phyloP scores from a whole-genome alignment of 53 echinoderm and acorn worm genomes.

The Crossaster papposus region DNA sequence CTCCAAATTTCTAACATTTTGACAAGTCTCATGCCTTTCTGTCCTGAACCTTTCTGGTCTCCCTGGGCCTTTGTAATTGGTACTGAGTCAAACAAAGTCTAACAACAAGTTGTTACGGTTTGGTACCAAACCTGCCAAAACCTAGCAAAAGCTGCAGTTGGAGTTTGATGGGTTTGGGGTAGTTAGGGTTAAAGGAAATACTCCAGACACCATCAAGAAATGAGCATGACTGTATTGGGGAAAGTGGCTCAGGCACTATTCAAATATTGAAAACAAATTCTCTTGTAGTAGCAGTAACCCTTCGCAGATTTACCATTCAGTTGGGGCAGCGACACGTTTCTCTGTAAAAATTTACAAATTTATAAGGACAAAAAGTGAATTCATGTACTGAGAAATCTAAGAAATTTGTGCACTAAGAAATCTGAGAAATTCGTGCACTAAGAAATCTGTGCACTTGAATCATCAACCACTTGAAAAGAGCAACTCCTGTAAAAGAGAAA shows the following conservation, averaged over 20 bases:
- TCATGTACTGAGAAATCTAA: not conserved
- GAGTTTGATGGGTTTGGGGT: too few species aligned
- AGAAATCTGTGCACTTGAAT: slow-evolving; percentile 4
- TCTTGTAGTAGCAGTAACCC: not conserved
- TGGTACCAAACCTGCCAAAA: too few species aligned
- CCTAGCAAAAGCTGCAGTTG: too few species aligned
- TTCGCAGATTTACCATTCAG: not conserved
- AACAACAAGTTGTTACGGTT: too few species aligned
- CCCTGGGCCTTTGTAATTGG: too few species aligned
- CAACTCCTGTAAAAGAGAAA: slow-evolving; percentile 51
- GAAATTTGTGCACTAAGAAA: slow-evolving; percentile 9
- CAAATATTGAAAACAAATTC: not conserved
- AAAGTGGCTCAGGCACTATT: not conserved
- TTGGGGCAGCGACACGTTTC: not conserved
- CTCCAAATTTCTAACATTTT: too few species aligned
- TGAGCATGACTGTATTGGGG: not conserved
- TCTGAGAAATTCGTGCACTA: not conserved
- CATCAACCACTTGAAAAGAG: slow-evolving; percentile 41
- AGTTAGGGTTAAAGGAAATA: too few species aligned
- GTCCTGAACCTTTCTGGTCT: too few species aligned
- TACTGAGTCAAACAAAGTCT: too few species aligned
- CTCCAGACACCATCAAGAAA: not conserved
- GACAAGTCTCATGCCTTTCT: too few species aligned
- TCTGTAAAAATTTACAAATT: slow-evolving; percentile 2
- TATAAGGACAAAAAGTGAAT: not conserved